Evolutionary conservation across 2,113 vertebrate species (phyloP).

Genomic region (Equus przewalskii): DNA sequence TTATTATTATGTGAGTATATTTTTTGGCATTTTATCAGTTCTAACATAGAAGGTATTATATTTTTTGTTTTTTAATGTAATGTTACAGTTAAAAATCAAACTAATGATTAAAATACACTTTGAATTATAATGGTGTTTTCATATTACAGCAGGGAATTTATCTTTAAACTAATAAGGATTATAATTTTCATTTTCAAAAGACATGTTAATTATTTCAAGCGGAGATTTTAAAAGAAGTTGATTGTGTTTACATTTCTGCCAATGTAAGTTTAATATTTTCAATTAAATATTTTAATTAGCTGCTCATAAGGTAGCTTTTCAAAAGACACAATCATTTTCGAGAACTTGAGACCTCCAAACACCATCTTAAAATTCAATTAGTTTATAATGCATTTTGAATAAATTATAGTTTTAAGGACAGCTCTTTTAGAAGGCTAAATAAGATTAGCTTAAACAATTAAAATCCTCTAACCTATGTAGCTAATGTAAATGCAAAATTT

Average conservation of each 20-base stretch:
- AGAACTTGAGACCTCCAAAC: constrained; percentile 14
- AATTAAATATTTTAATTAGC: constrained; percentile 67
- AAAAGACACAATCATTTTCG: neutral
- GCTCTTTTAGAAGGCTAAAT: neutral
- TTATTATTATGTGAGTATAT: neutral
- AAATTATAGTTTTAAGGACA: neutral
- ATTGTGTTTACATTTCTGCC: constrained; percentile 42
- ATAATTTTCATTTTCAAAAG: constrained; percentile 44
- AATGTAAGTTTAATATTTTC: constrained; percentile 59
- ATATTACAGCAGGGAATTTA: constrained; percentile 24
- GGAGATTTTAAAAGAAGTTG: constrained; percentile 55
- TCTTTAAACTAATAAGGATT: constrained; percentile 43
- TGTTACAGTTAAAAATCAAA: constrained; percentile 10
- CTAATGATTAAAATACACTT: constrained; percentile 25
- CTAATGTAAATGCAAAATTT: neutral
- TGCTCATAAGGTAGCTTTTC: constrained; percentile 8
- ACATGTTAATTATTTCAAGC: constrained; percentile 55
- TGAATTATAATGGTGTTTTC: constrained; percentile 55
- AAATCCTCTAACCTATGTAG: neutral
- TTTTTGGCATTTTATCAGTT: constrained; percentile 52
- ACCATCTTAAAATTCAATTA: constrained; percentile 38
- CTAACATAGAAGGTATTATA: neutral
- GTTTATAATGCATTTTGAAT: constrained; percentile 37
- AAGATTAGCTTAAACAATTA: neutral
- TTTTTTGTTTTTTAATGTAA: constrained; percentile 8